Conservation (phyloP, 2,797 vertebrate species). For the Tadarida brasiliensis region DNA sequence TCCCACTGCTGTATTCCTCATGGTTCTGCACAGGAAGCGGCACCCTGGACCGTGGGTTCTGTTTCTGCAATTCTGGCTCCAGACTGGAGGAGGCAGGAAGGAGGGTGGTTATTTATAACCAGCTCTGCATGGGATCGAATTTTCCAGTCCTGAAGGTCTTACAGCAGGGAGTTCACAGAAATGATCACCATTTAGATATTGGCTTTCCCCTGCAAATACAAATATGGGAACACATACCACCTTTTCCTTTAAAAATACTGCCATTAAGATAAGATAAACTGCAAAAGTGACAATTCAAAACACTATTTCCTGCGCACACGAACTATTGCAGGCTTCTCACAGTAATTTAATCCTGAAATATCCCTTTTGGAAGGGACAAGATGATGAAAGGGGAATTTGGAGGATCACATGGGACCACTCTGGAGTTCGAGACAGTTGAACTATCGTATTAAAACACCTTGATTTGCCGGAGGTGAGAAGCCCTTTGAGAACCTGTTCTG, state of each 20-base stretch:
- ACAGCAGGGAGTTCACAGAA: constrained; percentile 26
- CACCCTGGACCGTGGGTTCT: not conserved
- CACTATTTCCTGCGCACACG: not conserved
- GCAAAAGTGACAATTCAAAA: not conserved
- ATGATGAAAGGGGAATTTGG: not conserved
- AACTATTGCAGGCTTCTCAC: not conserved
- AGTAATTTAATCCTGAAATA: not conserved
- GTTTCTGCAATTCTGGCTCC: constrained; percentile 5
- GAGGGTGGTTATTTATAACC: constrained; percentile 74
- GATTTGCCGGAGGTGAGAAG: not conserved
- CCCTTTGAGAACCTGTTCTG: not conserved
- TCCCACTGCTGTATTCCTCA: not conserved
- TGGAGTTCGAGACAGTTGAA: not conserved
- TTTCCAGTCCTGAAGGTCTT: constrained; percentile 60
- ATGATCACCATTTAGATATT: not conserved
- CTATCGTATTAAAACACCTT: not conserved
- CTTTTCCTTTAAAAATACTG: not conserved
- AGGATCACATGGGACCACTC: not conserved
- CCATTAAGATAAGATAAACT: not conserved
- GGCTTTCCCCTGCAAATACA: not conserved
- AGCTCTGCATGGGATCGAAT: constrained; percentile 60
- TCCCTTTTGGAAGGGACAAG: not conserved
- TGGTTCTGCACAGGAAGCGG: not conserved
- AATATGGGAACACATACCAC: not conserved
- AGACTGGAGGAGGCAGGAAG: constrained; percentile 64